Evolutionary conservation across 2,888 invertebrate species (phyloP).

Genomic region (Rhopalosiphum nymphaeae): DNA sequence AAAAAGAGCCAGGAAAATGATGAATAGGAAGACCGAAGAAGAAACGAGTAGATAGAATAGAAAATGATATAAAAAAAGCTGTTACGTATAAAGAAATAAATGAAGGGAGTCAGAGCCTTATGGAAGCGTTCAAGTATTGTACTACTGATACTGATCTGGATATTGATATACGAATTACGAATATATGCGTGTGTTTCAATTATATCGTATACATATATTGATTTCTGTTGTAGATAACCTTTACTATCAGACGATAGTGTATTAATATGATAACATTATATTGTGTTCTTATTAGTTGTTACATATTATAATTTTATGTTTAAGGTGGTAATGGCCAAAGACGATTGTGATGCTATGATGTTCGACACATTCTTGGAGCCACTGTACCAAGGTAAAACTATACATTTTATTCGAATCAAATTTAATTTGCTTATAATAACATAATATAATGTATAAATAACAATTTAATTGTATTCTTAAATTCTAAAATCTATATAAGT

Average conservation of each 20-base stretch:
- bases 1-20: neutral
- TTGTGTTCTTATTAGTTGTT: neutral
- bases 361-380: constrained; percentile 34
- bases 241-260: neutral
- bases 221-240: neutral
- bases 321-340: constrained; percentile 60
- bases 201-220: neutral
- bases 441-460: neutral
- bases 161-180: neutral
- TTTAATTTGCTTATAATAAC: too few species aligned
- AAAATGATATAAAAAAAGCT: neutral
- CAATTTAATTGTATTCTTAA: neutral
- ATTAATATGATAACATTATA: neutral
- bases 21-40: neutral
- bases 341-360: constrained; percentile 55
- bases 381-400: constrained; percentile 35
- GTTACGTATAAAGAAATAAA: neutral
- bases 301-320: neutral
- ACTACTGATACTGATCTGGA: too few species aligned
- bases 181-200: neutral
- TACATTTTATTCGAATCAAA: neutral
- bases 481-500: neutral
- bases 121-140: neutral
- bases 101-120: neutral
- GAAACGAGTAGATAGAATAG: neutral